phyloP scores from a whole-genome alignment of 2,113 vertebrate species.

The Canis aureus region DNA sequence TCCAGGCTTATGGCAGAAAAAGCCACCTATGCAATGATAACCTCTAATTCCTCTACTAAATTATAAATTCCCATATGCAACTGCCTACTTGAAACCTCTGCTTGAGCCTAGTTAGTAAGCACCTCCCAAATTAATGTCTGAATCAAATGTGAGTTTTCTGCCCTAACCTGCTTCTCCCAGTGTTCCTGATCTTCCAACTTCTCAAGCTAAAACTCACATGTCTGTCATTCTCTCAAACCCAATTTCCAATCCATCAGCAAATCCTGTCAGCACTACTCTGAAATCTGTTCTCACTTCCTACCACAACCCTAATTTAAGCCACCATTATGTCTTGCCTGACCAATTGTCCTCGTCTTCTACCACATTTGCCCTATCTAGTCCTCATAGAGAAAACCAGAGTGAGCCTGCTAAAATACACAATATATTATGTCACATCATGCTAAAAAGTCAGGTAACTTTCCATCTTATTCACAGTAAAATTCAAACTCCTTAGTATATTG shows the following conservation, averaged over 20 bases:
- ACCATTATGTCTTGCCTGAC: neutral
- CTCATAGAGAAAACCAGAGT: neutral
- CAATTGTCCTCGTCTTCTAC: neutral
- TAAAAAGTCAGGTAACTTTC: neutral
- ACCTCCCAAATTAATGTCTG: neutral
- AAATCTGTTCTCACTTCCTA: neutral
- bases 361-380: neutral
- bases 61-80: neutral
- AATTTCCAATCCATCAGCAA: neutral
- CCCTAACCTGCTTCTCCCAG: neutral
- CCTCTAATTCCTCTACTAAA: neutral
- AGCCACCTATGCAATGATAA: neutral
- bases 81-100: neutral
- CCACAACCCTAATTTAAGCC: neutral
- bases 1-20: neutral
- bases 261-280: neutral
- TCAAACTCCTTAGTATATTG: neutral
- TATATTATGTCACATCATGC: neutral
- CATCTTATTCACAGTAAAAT: neutral
- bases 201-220: neutral
- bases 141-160: neutral
- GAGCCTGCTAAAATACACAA: neutral
- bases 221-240: neutral
- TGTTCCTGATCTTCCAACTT: neutral
- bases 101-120: neutral